Evolutionary conservation across 2,888 invertebrate species (phyloP).

Genomic region (Acleris emargana): DNA sequence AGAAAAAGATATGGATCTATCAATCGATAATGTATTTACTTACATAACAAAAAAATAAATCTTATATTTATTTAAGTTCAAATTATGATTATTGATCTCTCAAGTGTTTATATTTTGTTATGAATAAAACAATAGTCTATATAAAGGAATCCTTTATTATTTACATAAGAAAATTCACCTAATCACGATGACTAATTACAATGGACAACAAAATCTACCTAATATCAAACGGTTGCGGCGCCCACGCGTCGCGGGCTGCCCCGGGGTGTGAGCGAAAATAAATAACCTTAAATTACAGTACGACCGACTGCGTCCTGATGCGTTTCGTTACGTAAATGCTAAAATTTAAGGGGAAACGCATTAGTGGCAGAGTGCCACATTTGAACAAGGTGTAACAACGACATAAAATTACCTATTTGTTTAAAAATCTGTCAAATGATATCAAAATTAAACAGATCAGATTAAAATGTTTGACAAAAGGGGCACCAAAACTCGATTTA

Average conservation of each 20-base stretch:
- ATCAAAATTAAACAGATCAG: not conserved
- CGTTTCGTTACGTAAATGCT: constrained; percentile 23
- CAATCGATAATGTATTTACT: constrained; percentile 48
- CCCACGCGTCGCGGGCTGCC: constrained; percentile 36
- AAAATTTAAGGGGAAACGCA: constrained; percentile 9
- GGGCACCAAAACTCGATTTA: constrained; percentile 25
- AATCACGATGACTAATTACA: constrained; percentile 79
- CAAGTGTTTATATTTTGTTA: constrained; percentile 37
- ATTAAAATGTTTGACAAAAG: constrained; percentile 11
- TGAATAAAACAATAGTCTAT: constrained; percentile 56
- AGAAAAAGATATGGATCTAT: constrained; percentile 46
- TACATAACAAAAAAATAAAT: constrained; percentile 39
- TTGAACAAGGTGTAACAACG: not conserved
- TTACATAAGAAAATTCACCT: constrained; percentile 82
- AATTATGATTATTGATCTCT: constrained; percentile 37
- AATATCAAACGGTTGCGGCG: constrained; percentile 72
- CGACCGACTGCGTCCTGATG: constrained; percentile 15
- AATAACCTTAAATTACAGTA: constrained; percentile 28
- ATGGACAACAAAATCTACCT: constrained; percentile 78
- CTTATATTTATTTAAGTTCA: not conserved
- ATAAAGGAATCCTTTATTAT: constrained; percentile 80
- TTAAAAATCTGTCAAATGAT: too few relatives aligned
- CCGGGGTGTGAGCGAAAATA: constrained; percentile 4
- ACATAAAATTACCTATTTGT: not conserved
- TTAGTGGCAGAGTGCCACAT: not conserved